phyloP scores from a whole-genome alignment of 2,797 vertebrate species.

The Mus caroli region DNA sequence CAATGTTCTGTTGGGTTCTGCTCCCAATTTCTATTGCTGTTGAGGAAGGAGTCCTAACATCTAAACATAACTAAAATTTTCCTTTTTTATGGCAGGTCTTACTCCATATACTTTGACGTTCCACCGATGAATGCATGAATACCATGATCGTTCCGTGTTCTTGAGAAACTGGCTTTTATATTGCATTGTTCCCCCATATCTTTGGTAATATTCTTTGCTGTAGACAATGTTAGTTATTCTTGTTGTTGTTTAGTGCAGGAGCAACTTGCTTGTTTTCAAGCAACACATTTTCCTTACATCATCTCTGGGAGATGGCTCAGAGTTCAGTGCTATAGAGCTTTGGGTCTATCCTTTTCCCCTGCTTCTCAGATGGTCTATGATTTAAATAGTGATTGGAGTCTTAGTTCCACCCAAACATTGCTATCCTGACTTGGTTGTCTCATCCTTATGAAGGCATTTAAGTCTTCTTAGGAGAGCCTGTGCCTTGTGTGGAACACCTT shows the following conservation, averaged over 20 bases:
- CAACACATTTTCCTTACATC: not conserved
- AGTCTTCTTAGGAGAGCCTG: not conserved
- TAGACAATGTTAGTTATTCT: not conserved
- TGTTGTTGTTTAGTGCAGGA: not conserved
- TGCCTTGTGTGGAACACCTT: not conserved
- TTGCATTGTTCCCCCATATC: not conserved
- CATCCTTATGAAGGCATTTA: not conserved
- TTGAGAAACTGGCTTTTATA: not conserved
- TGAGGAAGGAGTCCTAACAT: not conserved
- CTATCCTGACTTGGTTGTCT: not conserved
- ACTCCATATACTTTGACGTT: not conserved
- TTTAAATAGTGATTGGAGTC: not conserved
- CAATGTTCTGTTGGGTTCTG: not conserved
- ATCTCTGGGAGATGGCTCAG: not conserved
- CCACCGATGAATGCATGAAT: not conserved
- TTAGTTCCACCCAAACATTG: not conserved
- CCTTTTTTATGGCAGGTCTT: not conserved
- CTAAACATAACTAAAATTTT: not conserved
- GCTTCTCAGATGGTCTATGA: not conserved
- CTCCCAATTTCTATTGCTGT: not conserved
- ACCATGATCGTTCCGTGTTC: not conserved
- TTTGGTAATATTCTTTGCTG: not conserved
- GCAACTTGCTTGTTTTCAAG: not conserved
- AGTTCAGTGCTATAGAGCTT: not conserved
- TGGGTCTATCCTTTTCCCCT: not conserved